Evolutionary conservation across 2,113 vertebrate species (phyloP), one percentile per base, ranked within the genome.

Genomic region (Piprites chloris): DNA sequence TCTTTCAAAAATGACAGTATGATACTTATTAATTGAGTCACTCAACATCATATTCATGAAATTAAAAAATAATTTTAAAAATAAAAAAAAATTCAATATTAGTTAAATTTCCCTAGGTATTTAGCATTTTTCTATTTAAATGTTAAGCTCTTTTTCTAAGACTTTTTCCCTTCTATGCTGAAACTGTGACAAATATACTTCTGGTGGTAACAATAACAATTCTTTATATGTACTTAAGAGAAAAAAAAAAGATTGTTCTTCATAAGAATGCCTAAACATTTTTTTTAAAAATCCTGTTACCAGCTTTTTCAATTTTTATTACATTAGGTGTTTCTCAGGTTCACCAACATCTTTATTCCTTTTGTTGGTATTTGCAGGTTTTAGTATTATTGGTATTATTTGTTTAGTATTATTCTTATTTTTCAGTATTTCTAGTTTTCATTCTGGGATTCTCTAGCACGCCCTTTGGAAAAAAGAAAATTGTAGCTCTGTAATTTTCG

Each of bases 401-500:
- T 76, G 12, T 96, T 97, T 95, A 97, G 97, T 95, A 93, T 21
- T 71, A 50, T 55, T 83, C 22, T 55, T 84, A 30, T 18, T 62
- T 79, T 79, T 92, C 42, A 61, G 30, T 79, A 12, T 66, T 75
- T 61, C 26, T 89, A 98, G 95, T 97, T 98, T 98, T 93, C 95
- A 97, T 97, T 98, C 91, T 96, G 96, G 97, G 95, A 97, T 96
- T 86, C 19, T 82, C 11, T 55, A 50, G 12, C 26, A 61, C 24
- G 87, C 72, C 98, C 91, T 97, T 97, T 97, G 41, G 89, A 91
- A 46, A 23, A 94, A 89, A 90, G 85, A 39, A 21, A 86, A 85
- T 91, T 68, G 56, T 83, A 91, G 87, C 95, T 97, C 96, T 97
- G 89, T 96, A 91, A 98, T 97, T 97, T 98, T 98, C 98, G 95